phyloP scores from a whole-genome alignment of 2,113 vertebrate genomes.

The Gnathonemus longibarbis region DNA sequence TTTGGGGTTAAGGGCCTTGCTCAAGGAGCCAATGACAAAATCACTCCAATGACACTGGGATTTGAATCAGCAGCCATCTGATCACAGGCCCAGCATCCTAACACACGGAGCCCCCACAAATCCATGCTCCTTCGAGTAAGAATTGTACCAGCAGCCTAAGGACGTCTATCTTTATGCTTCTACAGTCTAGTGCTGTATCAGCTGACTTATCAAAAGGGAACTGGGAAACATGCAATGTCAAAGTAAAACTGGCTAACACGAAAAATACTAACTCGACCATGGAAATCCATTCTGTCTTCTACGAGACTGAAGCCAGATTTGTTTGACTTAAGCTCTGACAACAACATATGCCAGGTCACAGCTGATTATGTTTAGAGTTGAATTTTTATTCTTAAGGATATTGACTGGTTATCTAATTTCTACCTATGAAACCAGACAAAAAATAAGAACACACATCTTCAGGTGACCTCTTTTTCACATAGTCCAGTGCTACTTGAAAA shows the following conservation, averaged over 20 bases:
- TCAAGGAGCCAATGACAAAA: neutral
- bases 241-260: neutral
- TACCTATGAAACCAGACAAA: neutral
- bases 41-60: neutral
- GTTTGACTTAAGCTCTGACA: neutral
- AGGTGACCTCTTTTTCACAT: neutral
- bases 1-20: neutral
- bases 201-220: neutral
- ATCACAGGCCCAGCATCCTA: neutral
- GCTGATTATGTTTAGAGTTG: neutral
- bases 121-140: neutral
- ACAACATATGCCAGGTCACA: neutral
- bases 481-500: neutral
- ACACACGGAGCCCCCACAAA: neutral
- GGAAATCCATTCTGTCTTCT: neutral
- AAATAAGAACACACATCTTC: neutral
- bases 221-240: neutral
- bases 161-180: neutral
- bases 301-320: neutral
- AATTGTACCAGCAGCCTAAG: neutral
- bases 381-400: neutral
- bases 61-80: neutral
- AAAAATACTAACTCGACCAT: neutral
- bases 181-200: neutral
- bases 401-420: neutral